These are phyloP conservation scores for Syrista parreyssii DNA, from an alignment of 2,888 invertebrate species.

Conservation along the genomic window DNA sequence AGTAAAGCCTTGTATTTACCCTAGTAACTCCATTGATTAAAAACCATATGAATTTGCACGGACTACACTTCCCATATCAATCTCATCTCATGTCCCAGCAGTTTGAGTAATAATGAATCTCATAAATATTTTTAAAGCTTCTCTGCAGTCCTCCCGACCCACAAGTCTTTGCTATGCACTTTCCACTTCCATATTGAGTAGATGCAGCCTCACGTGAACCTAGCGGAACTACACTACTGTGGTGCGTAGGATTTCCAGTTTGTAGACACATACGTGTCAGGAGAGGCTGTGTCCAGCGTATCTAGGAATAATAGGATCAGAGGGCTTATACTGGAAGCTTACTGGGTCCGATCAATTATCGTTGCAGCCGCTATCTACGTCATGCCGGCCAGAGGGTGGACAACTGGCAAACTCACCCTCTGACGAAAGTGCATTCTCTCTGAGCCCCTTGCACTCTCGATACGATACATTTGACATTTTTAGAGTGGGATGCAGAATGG, in stretches of 20 bases:
- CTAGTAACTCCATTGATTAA: conserved; percentile 6
- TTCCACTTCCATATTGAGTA: no score
- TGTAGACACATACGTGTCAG: neutral
- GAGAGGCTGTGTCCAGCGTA: neutral
- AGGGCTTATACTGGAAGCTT: conserved; percentile 56
- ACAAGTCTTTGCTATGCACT: no score
- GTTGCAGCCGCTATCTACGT: conserved; percentile 54
- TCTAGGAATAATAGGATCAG: conserved; percentile 57
- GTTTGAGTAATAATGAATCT: neutral
- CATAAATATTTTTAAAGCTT: neutral
- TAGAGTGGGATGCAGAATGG: neutral
- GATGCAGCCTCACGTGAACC: no score
- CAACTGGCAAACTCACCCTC: neutral
- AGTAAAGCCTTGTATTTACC: neutral
- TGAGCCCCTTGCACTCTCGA: neutral
- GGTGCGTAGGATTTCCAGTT: neutral
- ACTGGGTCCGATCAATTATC: conserved; percentile 60
- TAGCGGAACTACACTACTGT: no score
- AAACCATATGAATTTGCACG: conserved; percentile 29
- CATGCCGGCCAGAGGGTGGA: conserved; percentile 31
- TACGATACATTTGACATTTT: neutral
- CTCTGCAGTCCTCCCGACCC: no score
- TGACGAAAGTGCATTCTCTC: neutral
- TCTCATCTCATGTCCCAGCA: neutral
- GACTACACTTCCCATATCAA: neutral